Base-by-base conservation (phyloP, 2,797 vertebrate genomes). In the Lithobates pipiens region DNA sequence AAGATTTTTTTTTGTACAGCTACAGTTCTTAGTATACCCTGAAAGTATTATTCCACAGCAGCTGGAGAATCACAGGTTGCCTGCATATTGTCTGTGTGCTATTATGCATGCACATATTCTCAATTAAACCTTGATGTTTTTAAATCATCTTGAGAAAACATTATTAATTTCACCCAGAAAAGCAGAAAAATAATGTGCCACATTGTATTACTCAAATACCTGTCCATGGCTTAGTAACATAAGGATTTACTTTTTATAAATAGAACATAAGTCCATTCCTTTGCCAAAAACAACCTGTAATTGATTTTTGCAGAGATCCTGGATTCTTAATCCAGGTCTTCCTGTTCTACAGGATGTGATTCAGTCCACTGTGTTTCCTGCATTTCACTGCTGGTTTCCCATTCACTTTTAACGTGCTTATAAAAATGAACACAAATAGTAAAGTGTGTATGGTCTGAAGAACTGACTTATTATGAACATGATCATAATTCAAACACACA, bases 341-440 rank as follows among this genome's bases (percentile, higher is more conserved):
- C 82, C 82, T 84, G 82, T 77, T 77, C 63, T 29, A 39, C 82
- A 77, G 73, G 82, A 84, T 77, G 67, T 69, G 63, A 54, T 57
- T 84, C 42, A 39, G 73, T 76, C n/a, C 39, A 34, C 23, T 82
- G 73, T 65, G 81, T 71, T 84, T 84, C 44, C 74, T 84, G 82
- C 65, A 84, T 84, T 70, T 77, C 67, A 84, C 65, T 36, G 70
- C 74, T 42, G 54, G 15, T 77, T 84, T 84, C 74, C 61, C 18
- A 46, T 75, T 77, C 16, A 29, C 25, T 34, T 57, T 70, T 36
- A 44, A 69, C 77, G 1, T 69, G 36, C 39, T 42, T 72, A 42
- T 72, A 42, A 72, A 72, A 42, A 72, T 23, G 16, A 42, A 72
- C 36, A 42, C 36, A 42, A 72, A 42, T 72, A 72, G 25, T 44